Percentiles rank a stretch among this genome's conserved stretches.
phyloP scores from a whole-genome alignment of 1,140 invertebrate species.

The Proctacanthus coquilletti region DNA sequence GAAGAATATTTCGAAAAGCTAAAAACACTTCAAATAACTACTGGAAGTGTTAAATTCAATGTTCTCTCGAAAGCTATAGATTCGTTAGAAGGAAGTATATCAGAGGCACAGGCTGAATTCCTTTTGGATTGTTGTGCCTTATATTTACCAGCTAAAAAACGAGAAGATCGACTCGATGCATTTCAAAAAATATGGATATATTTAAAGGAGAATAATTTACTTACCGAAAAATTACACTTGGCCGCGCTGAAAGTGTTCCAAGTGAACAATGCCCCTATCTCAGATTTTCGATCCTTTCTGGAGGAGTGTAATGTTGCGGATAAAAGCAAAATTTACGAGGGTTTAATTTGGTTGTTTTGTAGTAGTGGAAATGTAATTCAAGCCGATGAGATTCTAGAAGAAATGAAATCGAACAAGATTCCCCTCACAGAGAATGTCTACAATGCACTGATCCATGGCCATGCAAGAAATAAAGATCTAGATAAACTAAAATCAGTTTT shows the following conservation, averaged over 20 bases:
- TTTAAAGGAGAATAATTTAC: slow-evolving; percentile 11
- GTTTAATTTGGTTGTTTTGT: slow-evolving; percentile 29
- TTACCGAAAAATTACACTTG: slow-evolving; percentile 13
- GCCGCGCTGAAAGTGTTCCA: slow-evolving; percentile 16
- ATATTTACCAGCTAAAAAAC: slow-evolving; percentile 14
- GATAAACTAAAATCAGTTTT: slow-evolving; percentile 19
- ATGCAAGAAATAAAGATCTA: slow-evolving; percentile 31
- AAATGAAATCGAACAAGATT: slow-evolving; percentile 34
- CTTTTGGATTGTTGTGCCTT: slow-evolving; percentile 18
- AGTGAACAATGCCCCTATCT: slow-evolving; percentile 13
- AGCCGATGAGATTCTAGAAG: slow-evolving; percentile 32
- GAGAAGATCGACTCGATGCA: slow-evolving; percentile 10
- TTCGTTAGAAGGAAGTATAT: slow-evolving; percentile 6
- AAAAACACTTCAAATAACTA: not conserved
- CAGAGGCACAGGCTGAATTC: slow-evolving; percentile 14
- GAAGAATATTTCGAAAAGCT: not conserved
- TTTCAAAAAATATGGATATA: slow-evolving; percentile 17
- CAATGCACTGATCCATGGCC: slow-evolving; percentile 33
- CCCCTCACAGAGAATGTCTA: slow-evolving; percentile 35
- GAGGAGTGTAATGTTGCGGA: slow-evolving; percentile 13
- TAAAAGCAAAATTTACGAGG: slow-evolving; percentile 19
- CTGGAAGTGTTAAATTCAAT: slow-evolving; percentile 1
- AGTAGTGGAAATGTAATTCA: slow-evolving; percentile 34
- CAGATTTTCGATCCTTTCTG: slow-evolving; percentile 15
- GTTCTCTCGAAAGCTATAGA: slow-evolving; percentile 5